These are phyloP conservation scores for Drosophila meridionalis DNA, from an alignment of 2,888 invertebrate species.

Conservation along the genomic window DNA sequence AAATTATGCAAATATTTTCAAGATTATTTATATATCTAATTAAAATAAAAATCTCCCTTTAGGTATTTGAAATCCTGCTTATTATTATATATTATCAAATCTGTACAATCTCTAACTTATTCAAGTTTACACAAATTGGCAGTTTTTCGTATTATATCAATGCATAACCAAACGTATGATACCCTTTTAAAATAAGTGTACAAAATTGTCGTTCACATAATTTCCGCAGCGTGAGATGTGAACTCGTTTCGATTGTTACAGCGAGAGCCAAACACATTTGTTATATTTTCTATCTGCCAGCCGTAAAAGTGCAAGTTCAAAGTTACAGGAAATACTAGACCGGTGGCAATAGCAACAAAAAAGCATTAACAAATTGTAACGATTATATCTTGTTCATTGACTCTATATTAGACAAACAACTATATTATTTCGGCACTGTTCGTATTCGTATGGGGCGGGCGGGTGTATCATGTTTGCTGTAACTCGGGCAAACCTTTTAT, in stretches of 20 bases:
- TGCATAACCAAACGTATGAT: slow-evolving; percentile 3
- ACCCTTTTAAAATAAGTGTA: slow-evolving; percentile 28
- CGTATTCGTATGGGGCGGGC: neutral
- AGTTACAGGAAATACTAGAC: slow-evolving; percentile 67
- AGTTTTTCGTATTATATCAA: neutral
- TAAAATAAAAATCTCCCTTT: neutral
- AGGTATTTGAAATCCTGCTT: neutral
- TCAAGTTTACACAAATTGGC: neutral
- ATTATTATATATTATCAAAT: neutral
- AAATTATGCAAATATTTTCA: neutral
- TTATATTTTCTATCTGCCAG: slow-evolving; percentile 39
- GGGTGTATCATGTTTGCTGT: slow-evolving; percentile 58
- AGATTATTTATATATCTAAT: neutral
- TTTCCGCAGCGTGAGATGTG: slow-evolving; percentile 65
- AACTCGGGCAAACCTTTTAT: slow-evolving; percentile 91
- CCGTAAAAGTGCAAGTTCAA: slow-evolving; percentile 80
- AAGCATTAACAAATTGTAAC: slow-evolving; percentile 45
- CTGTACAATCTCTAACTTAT: neutral
- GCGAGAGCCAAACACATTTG: slow-evolving; percentile 34
- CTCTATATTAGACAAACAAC: slow-evolving; percentile 53
- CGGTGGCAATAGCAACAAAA: slow-evolving; percentile 20
- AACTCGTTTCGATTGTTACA: slow-evolving; percentile 73
- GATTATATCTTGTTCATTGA: slow-evolving; percentile 61
- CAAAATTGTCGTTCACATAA: slow-evolving; percentile 42
- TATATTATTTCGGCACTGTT: slow-evolving; percentile 38